Percentiles rank a stretch among this genome's conserved stretches.
Evolutionary conservation across 2,797 vertebrate genomes (phyloP).

Genomic region (Trichosurus vulpecula): DNA sequence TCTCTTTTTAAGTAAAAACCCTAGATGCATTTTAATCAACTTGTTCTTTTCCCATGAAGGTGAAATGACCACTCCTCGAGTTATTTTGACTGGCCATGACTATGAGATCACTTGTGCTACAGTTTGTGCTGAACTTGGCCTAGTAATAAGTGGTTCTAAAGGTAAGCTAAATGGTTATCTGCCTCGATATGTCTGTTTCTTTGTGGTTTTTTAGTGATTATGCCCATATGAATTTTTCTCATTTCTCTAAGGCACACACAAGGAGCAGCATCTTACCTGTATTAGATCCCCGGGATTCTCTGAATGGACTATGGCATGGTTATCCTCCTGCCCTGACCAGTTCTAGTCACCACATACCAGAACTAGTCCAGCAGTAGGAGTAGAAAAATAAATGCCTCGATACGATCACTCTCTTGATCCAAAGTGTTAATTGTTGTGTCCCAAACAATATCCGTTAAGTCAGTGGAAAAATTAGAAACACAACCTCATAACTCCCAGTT

Average conservation of each 20-base stretch:
- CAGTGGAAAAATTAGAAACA: background rate
- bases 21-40: background rate
- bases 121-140: constrained; percentile 95
- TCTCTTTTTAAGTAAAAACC: background rate
- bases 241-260: background rate
- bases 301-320: background rate
- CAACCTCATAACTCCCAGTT: background rate
- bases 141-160: constrained; percentile 97
- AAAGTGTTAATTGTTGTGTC: background rate
- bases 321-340: background rate
- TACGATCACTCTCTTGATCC: background rate
- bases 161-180: constrained; percentile 83
- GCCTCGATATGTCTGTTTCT: background rate
- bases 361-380: background rate
- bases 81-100: constrained; percentile 96
- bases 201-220: background rate
- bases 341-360: background rate
- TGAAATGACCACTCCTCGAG: constrained; percentile 93
- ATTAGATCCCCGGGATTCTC: background rate
- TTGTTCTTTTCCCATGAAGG: constrained; percentile 80
- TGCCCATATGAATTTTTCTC: background rate
- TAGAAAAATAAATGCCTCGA: background rate
- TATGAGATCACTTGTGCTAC: constrained; percentile 95
- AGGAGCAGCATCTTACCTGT: background rate
- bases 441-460: background rate